Conservation (phyloP, 2,113 vertebrate genomes). For the Ariopsis seemanni region DNA sequence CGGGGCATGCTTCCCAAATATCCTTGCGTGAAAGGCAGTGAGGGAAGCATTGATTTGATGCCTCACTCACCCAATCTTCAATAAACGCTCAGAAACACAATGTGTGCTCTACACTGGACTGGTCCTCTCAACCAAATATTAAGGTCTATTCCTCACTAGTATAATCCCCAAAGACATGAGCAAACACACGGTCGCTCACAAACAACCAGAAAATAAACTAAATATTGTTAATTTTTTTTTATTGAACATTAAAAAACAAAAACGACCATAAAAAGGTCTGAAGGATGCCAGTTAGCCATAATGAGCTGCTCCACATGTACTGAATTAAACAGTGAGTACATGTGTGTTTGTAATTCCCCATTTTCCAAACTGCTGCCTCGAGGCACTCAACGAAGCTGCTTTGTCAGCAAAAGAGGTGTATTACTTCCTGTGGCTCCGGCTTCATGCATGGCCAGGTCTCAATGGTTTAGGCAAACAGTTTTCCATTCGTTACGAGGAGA, state of each 20-base stretch:
- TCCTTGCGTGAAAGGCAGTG: background rate
- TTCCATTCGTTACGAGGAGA: background rate
- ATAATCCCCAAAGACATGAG: background rate
- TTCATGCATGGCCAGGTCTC: slow-evolving; percentile 28
- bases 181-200: background rate
- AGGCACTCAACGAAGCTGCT: slow-evolving; percentile 29
- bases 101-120: background rate
- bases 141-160: background rate
- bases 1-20: background rate
- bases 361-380: slow-evolving; percentile 39
- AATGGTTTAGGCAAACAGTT: slow-evolving; percentile 30
- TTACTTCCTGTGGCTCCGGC: slow-evolving; percentile 30
- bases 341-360: slow-evolving; percentile 32
- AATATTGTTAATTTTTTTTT: background rate
- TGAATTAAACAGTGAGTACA: slow-evolving; percentile 48
- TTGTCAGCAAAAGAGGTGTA: slow-evolving; percentile 34
- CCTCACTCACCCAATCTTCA: background rate
- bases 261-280: background rate
- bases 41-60: background rate
- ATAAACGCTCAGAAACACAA: background rate
- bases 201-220: background rate
- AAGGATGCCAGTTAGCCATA: slow-evolving; percentile 27
- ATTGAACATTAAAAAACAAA: background rate
- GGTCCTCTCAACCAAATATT: background rate
- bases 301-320: slow-evolving; percentile 43